Evolutionary conservation across 2,888 invertebrate species (phyloP).

Genomic region (Sarcophaga rosellei): DNA sequence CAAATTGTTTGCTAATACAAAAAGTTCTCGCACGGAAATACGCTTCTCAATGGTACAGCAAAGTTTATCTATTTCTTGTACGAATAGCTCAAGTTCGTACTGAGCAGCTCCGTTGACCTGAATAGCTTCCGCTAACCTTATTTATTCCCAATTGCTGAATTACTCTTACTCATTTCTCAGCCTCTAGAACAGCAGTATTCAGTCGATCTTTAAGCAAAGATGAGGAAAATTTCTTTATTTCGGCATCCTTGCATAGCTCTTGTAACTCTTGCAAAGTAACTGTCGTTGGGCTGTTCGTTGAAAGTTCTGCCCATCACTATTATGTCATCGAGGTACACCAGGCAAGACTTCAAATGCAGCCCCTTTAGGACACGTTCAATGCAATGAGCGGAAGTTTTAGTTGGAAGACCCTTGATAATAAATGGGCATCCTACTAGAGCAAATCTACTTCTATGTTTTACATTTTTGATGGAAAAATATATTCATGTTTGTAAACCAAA

Average conservation of each 20-base stretch:
- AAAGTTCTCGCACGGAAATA: conserved; percentile 88
- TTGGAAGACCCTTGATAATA: too few relatives aligned
- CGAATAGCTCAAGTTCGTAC: conserved; percentile 93
- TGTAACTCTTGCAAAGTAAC: conserved; percentile 87
- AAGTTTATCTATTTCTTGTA: conserved; percentile 92
- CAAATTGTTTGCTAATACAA: conserved; percentile 88
- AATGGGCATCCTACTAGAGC: too few relatives aligned
- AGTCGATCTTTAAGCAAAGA: conserved; percentile 84
- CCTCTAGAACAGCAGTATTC: conserved; percentile 92
- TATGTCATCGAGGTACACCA: too few relatives aligned
- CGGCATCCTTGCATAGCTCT: conserved; percentile 87
- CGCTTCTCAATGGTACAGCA: conserved; percentile 94
- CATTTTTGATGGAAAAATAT: too few relatives aligned
- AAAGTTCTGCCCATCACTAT: too few relatives aligned
- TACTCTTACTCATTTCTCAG: conserved; percentile 95
- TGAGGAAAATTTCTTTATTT: conserved; percentile 88
- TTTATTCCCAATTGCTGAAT: conserved; percentile 94
- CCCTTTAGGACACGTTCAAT: too few relatives aligned
- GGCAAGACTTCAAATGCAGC: too few relatives aligned
- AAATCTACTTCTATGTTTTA: too few relatives aligned
- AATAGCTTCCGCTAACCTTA: conserved; percentile 85
- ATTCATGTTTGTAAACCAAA: too few relatives aligned
- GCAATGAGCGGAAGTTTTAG: too few relatives aligned
- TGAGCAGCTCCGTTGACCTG: conserved; percentile 88
- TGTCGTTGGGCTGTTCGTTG: conserved; percentile 86